A percentile compares a stretch with the other conserved stretches of the same genome.
phyloP scores from a whole-genome alignment of 2,113 vertebrate species.

The Procavia capensis region DNA sequence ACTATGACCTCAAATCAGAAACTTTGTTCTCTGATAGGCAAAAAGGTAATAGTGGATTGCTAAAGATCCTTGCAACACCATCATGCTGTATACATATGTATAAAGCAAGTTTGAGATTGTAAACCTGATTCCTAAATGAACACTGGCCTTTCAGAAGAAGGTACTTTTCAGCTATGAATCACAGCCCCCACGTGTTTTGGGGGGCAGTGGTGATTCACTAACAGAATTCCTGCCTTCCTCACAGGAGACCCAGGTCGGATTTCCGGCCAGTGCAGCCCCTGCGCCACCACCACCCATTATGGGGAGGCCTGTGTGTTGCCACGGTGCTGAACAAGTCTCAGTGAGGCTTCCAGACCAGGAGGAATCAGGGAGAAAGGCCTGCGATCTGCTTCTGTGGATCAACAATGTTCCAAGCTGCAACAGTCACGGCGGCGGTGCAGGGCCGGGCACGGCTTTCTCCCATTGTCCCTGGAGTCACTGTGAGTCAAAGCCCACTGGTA shows the following conservation, averaged over 20 bases:
- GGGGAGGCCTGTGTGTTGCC: background rate
- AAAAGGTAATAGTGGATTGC: conserved; percentile 7
- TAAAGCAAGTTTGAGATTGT: background rate
- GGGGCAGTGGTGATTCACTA: background rate
- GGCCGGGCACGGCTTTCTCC: background rate
- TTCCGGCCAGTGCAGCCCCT: background rate
- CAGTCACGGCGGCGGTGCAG: background rate
- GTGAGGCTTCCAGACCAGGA: background rate
- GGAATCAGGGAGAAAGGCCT: background rate
- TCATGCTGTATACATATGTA: conserved; percentile 16
- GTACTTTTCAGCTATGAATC: background rate
- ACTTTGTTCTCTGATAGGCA: background rate
- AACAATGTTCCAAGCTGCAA: background rate
- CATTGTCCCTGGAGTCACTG: background rate
- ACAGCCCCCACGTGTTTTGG: background rate
- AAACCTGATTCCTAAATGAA: background rate
- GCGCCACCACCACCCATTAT: background rate
- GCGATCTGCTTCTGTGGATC: background rate
- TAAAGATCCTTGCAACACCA: background rate
- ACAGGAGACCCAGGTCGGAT: background rate
- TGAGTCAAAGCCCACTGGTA: background rate
- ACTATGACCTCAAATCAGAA: conserved; percentile 13
- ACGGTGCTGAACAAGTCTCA: background rate
- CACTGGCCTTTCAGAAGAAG: background rate
- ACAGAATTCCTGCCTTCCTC: background rate